phyloP scores from a whole-genome alignment of 2,797 vertebrate species.

The Sternarchorhynchus goeldii region DNA sequence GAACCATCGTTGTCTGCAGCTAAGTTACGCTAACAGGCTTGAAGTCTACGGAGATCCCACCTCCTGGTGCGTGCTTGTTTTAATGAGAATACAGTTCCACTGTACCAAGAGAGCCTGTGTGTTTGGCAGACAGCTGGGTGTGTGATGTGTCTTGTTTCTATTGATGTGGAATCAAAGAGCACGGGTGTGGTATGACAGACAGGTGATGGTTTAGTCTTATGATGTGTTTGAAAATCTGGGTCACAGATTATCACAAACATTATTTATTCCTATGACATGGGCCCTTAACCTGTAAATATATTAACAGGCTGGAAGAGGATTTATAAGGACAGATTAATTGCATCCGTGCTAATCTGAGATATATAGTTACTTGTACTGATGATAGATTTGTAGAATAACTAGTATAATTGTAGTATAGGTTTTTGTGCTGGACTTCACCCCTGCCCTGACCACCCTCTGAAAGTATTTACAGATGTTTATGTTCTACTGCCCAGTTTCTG shows the following conservation, averaged over 20 bases:
- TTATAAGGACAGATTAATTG: constrained; percentile 37
- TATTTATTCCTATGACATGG: constrained; percentile 36
- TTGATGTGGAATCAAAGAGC: constrained; percentile 61
- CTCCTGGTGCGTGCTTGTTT: constrained; percentile 21
- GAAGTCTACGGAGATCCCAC: constrained; percentile 24
- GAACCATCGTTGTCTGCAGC: not conserved
- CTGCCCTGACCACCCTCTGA: too few species aligned
- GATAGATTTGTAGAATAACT: constrained; percentile 70
- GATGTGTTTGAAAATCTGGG: constrained; percentile 53
- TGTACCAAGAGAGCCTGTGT: constrained; percentile 44
- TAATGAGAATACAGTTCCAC: constrained; percentile 47
- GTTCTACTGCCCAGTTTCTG: constrained; percentile 56
- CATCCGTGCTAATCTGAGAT: constrained; percentile 43
- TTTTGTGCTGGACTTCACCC: too few species aligned
- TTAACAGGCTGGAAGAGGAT: constrained; percentile 23
- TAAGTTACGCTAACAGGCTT: constrained; percentile 16
- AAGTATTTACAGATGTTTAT: constrained; percentile 61
- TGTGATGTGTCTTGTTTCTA: constrained; percentile 59
- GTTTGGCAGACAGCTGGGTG: constrained; percentile 49
- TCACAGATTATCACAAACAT: constrained; percentile 45
- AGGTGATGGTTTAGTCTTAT: constrained; percentile 50
- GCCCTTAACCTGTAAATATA: constrained; percentile 29
- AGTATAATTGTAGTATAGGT: not conserved
- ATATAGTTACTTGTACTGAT: constrained; percentile 65
- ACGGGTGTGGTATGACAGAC: constrained; percentile 46